Percentiles rank a stretch among this genome's conserved stretches.
These are phyloP conservation scores for Delphinapterus leucas DNA, from an alignment of 2,113 vertebrate genomes.

Conservation along the genomic window DNA sequence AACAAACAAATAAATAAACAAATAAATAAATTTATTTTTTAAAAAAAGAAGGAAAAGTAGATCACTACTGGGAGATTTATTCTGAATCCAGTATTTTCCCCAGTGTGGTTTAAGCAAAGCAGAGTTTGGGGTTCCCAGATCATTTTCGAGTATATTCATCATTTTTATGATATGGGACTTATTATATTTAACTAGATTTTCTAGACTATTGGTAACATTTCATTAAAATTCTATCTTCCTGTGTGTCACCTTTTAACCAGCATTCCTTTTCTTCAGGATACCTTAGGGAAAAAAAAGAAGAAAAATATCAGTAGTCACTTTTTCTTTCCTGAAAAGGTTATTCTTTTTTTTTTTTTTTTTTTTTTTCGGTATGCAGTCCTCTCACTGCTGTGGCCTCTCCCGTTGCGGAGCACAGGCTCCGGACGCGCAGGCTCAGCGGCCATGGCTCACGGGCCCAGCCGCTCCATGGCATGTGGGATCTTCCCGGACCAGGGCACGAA, in stretches of 20 bases:
- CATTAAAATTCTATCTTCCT: neutral
- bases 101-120: constrained; percentile 10
- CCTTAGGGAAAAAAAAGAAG: neutral
- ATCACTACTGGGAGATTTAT: neutral
- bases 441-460: no score
- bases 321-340: neutral
- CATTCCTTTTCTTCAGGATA: constrained; percentile 30
- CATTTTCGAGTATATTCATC: neutral
- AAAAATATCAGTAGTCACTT: neutral
- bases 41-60: neutral
- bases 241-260: constrained; percentile 27
- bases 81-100: neutral
- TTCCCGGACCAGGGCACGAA: no score
- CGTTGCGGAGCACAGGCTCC: no score
- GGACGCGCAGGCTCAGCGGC: no score
- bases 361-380: no score
- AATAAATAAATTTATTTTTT: no score
- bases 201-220: neutral
- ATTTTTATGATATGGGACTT: constrained; percentile 26
- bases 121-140: neutral
- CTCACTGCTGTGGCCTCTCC: no score
- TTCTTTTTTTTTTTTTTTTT: neutral
- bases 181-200: neutral
- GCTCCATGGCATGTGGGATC: no score
- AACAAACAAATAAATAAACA: no score